Conservation (phyloP, 2,888 invertebrate species). For the Aelia acuminata region DNA sequence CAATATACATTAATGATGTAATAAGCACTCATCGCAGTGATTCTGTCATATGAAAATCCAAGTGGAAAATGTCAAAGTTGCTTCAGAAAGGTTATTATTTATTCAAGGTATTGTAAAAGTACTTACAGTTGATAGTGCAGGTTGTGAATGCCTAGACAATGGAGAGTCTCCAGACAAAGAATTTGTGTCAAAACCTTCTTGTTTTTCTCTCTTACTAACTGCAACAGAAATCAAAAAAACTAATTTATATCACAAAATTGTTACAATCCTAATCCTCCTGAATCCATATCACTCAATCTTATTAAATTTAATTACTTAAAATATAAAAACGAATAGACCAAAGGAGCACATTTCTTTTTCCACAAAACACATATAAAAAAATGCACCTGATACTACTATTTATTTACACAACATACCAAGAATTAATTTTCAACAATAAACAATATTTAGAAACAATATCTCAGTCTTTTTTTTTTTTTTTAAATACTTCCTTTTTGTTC, state of each 20-base stretch:
- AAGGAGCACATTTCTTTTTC: neutral
- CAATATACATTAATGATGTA: too few species aligned
- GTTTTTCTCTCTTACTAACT: conserved; percentile 60
- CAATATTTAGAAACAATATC: too few species aligned
- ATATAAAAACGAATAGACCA: neutral
- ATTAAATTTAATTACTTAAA: neutral
- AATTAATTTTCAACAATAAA: too few species aligned
- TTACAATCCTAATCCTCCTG: neutral
- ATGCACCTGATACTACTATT: too few species aligned
- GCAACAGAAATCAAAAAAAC: neutral
- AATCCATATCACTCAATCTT: neutral
- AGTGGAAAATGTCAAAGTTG: too few species aligned
- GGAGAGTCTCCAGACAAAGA: conserved; percentile 80
- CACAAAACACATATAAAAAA: neutral
- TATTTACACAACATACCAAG: too few species aligned
- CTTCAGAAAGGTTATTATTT: neutral
- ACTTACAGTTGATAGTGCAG: conserved; percentile 70
- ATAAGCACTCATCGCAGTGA: too few species aligned
- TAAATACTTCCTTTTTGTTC: too few species aligned
- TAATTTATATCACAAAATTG: neutral
- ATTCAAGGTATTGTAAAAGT: conserved; percentile 67
- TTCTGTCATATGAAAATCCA: too few species aligned
- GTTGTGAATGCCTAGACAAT: conserved; percentile 74
- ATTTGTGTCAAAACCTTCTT: conserved; percentile 73
- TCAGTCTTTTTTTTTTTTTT: too few species aligned